phyloP scores from a whole-genome alignment of 2,113 vertebrate genomes.

The Channa maculata region DNA sequence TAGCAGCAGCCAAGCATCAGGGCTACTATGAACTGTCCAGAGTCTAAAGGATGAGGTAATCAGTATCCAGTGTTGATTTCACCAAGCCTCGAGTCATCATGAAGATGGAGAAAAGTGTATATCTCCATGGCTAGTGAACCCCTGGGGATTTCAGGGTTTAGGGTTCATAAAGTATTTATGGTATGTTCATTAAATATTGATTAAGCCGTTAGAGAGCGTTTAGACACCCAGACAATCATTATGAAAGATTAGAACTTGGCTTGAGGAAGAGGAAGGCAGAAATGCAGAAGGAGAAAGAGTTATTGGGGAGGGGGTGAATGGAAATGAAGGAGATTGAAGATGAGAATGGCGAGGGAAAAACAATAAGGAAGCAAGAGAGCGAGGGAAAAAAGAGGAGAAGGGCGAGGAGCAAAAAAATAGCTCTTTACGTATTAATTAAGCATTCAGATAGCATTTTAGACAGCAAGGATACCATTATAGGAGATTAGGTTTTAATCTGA shows the following conservation, averaged over 20 bases:
- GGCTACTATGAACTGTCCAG: slow-evolving; percentile 41
- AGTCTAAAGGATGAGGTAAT: slow-evolving; percentile 59
- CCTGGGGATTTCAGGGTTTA: slow-evolving; percentile 74
- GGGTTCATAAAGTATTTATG: slow-evolving; percentile 77
- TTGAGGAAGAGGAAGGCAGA: slow-evolving; percentile 41
- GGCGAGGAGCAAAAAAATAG: slow-evolving; percentile 24
- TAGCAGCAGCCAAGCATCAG: slow-evolving; percentile 6
- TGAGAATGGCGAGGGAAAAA: slow-evolving; percentile 6
- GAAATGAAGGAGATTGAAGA: slow-evolving; percentile 31
- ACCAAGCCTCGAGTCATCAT: slow-evolving; percentile 43
- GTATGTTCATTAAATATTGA: slow-evolving; percentile 80
- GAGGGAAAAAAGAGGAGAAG: slow-evolving; percentile 18
- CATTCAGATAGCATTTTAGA: slow-evolving; percentile 72
- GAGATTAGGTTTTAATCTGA: slow-evolving; percentile 70
- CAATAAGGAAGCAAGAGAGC: slow-evolving; percentile 2
- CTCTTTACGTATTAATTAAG: slow-evolving; percentile 75
- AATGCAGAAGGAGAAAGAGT: slow-evolving; percentile 25
- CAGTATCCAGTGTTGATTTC: slow-evolving; percentile 56
- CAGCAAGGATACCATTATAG: slow-evolving; percentile 61
- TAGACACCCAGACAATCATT: slow-evolving; percentile 75
- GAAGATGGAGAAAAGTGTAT: slow-evolving; percentile 64
- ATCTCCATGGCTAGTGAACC: slow-evolving; percentile 73
- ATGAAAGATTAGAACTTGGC: slow-evolving; percentile 64
- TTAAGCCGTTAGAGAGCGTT: slow-evolving; percentile 72
- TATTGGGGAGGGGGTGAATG: slow-evolving; percentile 23